Base-by-base conservation (phyloP, 2,888 invertebrate genomes). In the Cordilura impudica region DNA sequence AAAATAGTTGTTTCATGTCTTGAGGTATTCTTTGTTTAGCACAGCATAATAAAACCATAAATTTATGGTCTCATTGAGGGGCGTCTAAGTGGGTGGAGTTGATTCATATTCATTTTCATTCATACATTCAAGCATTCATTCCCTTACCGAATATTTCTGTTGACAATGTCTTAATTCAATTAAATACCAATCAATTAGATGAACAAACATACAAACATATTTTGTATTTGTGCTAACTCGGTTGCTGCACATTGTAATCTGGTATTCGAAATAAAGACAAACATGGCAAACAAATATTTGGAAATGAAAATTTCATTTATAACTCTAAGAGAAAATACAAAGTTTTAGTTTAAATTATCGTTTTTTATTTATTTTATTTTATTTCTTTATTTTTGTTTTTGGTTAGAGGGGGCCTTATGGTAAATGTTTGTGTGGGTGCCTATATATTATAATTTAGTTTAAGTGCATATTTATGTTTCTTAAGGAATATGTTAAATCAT, bases 151-250 rank as follows among this genome's bases (percentile, higher is more conserved):
- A 26, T 54, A 26, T 16, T 4, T 54, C 45, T 71, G 54, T 63
- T 53, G 54, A 54, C 54, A 63, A 63, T 63, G 63, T 63, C 71
- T 63, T 54, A 63, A 72, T 72, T 72, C 71, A 72, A 72, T 72
- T 72, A 63, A 72, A 72, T 72, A 54, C 21, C 54, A 72, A 72
- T 72, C 71, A 60, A 63, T 72, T 72, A 63, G n/a, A n/a, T n/a
- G n/a, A 31, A 54, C 63, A 72, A 72, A 72, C 53, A 56, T 35
- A n/a, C 8, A 29, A 16, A 31, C 16, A 10, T 45, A 58, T 47
- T n/a, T n/a, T n/a, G n/a, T n/a, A n/a, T n/a, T n/a, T n/a, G n/a
- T n/a, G n/a, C n/a, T n/a, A n/a, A n/a, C n/a, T n/a, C n/a, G n/a
- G n/a, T n/a, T n/a, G n/a, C n/a, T n/a, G n/a, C n/a, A n/a, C 1